Evolutionary conservation across 2,888 invertebrate genomes (phyloP).

Genomic region (Coecobrya sp.): DNA sequence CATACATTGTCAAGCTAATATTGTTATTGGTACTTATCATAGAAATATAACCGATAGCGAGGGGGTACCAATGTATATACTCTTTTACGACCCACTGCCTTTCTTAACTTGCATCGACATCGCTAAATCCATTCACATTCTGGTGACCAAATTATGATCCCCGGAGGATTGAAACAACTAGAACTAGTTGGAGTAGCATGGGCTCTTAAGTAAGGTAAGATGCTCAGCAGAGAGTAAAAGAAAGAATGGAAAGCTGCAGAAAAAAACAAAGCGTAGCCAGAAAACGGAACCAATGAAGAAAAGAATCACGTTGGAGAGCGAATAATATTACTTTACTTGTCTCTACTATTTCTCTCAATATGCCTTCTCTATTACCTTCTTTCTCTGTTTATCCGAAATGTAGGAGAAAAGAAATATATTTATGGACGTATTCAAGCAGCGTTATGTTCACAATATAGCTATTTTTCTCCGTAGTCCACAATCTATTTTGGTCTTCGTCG

Average conservation of each 20-base stretch:
- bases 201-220: background rate
- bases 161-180: constrained; percentile 54
- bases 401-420: no score
- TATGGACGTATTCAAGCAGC: no score
- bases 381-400: no score
- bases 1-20: background rate
- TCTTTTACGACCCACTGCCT: constrained; percentile 62
- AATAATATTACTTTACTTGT: constrained; percentile 71
- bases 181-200: constrained; percentile 29
- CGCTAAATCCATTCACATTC: constrained; percentile 73
- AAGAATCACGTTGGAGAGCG: constrained; percentile 66
- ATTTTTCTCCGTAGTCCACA: no score
- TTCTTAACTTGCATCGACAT: constrained; percentile 52
- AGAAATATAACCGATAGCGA: constrained; percentile 8
- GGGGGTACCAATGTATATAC: constrained; percentile 8
- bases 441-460: no score
- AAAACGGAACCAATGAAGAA: constrained; percentile 40
- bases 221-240: constrained; percentile 15
- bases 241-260: constrained; percentile 5
- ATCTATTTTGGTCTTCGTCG: no score
- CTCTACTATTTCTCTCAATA: constrained; percentile 44
- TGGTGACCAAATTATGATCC: constrained; percentile 70
- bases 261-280: background rate
- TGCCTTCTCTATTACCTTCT: background rate
- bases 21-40: background rate